Percentiles rank a stretch among this genome's conserved stretches.
Conservation (phyloP, 2,888 invertebrate species). For the Hymenopus coronatus region DNA sequence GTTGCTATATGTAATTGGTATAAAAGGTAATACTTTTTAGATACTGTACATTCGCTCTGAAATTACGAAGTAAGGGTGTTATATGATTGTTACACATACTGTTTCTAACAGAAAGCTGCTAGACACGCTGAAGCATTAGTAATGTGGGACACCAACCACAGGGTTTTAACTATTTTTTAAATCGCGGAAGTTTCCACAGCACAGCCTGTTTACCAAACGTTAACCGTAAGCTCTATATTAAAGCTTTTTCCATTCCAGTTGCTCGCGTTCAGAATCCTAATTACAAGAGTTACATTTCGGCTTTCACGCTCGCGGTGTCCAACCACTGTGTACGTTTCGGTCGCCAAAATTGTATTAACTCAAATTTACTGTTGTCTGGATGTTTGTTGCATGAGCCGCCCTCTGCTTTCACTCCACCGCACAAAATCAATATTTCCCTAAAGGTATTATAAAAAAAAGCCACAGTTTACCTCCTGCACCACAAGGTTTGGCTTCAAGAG, state of each 20-base stretch:
- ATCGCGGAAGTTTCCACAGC: too few relatives aligned
- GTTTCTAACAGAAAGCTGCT: too few relatives aligned
- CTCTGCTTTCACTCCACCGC: background rate
- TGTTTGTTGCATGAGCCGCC: background rate
- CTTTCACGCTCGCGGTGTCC: background rate
- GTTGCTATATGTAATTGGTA: too few relatives aligned
- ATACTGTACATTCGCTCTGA: too few relatives aligned
- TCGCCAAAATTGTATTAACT: background rate
- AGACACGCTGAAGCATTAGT: too few relatives aligned
- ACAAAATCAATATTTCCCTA: background rate
- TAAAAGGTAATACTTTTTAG: too few relatives aligned
- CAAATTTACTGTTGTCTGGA: background rate
- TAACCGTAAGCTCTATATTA: background rate
- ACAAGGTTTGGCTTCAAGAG: background rate
- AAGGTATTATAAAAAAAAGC: background rate
- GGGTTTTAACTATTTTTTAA: too few relatives aligned
- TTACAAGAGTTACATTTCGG: background rate
- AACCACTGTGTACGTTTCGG: background rate
- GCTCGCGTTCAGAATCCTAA: background rate
- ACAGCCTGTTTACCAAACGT: too few relatives aligned
- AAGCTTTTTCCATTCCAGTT: background rate
- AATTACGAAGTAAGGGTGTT: too few relatives aligned
- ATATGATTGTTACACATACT: too few relatives aligned
- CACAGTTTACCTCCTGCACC: background rate
- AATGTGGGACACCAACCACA: too few relatives aligned